Percentiles rank a stretch among this genome's conserved stretches.
Evolutionary conservation across 2,888 invertebrate species (phyloP).

Genomic region (Acleris emargana): DNA sequence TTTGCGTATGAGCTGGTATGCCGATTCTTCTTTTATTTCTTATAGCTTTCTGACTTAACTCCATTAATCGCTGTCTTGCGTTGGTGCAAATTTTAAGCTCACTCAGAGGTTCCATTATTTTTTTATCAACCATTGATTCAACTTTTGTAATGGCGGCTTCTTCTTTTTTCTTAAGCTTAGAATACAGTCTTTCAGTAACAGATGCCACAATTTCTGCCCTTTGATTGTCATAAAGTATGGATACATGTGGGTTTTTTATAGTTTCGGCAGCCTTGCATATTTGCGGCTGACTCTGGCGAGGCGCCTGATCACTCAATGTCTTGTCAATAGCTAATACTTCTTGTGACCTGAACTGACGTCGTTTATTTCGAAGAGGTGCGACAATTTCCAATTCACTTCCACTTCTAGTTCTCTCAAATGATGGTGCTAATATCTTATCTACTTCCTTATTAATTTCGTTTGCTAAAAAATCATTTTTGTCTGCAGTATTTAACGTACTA

Average conservation of each 20-base stretch:
- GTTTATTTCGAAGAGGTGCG: slow-evolving; percentile 68
- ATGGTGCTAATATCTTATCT: slow-evolving; percentile 69
- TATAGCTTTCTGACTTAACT: slow-evolving; percentile 84
- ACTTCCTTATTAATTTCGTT: slow-evolving; percentile 71
- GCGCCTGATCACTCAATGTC: slow-evolving; percentile 46
- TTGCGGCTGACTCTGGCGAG: slow-evolving; percentile 53
- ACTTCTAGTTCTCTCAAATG: slow-evolving; percentile 73
- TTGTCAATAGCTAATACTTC: slow-evolving; percentile 68
- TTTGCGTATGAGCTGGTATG: slow-evolving; percentile 84
- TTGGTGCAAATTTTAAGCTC: slow-evolving; percentile 84
- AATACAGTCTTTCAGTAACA: slow-evolving; percentile 87
- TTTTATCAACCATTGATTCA: slow-evolving; percentile 69
- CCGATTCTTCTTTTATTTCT: slow-evolving; percentile 78
- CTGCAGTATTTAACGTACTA: slow-evolving; percentile 52
- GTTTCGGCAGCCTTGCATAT: slow-evolving; percentile 49
- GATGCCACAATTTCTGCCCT: slow-evolving; percentile 88
- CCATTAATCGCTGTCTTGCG: slow-evolving; percentile 83
- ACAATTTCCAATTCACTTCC: slow-evolving; percentile 70
- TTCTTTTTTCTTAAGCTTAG: slow-evolving; percentile 81
- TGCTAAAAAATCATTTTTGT: slow-evolving; percentile 58
- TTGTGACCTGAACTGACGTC: slow-evolving; percentile 75
- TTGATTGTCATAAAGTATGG: slow-evolving; percentile 74
- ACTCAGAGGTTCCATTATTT: slow-evolving; percentile 72
- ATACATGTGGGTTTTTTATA: slow-evolving; percentile 53
- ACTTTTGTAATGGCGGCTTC: slow-evolving; percentile 70